phyloP scores from a whole-genome alignment of 1,140 invertebrate species.

The Sycophaga agraensis region DNA sequence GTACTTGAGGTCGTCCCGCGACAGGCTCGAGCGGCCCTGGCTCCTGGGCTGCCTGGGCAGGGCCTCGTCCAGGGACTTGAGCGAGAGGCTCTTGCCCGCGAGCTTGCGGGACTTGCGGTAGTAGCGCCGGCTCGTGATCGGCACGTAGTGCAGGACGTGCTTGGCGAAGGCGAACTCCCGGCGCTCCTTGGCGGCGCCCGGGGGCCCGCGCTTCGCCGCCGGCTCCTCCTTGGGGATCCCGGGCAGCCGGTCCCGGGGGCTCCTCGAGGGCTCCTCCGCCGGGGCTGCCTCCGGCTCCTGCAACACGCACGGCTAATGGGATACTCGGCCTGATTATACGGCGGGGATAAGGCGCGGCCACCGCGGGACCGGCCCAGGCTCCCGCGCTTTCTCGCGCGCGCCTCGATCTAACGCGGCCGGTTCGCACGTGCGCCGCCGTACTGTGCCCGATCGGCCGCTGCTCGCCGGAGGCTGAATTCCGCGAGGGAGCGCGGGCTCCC shows the following conservation, averaged over 20 bases:
- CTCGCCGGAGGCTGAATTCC: no score
- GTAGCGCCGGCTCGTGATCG: constrained; percentile 35
- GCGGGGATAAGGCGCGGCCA: no score
- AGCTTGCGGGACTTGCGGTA: constrained; percentile 21
- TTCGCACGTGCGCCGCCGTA: background rate
- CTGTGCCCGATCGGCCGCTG: no score
- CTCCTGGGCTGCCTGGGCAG: constrained; percentile 23
- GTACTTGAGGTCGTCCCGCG: constrained; percentile 37
- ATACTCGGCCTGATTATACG: no score
- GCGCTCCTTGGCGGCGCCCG: constrained; percentile 34
- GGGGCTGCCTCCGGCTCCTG: constrained; percentile 24
- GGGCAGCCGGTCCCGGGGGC: constrained; percentile 1
- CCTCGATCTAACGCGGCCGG: no score
- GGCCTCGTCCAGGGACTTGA: constrained; percentile 22
- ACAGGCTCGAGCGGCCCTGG: constrained; percentile 24
- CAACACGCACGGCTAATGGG: no score
- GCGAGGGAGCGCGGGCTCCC: background rate
- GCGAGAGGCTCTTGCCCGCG: constrained; percentile 26
- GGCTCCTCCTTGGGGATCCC: background rate
- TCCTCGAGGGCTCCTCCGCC: constrained; percentile 24
- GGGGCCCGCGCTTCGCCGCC: no score
- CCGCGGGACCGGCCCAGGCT: no score
- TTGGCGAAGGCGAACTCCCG: constrained; percentile 38
- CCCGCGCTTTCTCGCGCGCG: background rate
- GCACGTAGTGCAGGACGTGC: constrained; percentile 45